Base-by-base conservation (phyloP, 2,113 vertebrate genomes). In the Gymnogyps californianus region DNA sequence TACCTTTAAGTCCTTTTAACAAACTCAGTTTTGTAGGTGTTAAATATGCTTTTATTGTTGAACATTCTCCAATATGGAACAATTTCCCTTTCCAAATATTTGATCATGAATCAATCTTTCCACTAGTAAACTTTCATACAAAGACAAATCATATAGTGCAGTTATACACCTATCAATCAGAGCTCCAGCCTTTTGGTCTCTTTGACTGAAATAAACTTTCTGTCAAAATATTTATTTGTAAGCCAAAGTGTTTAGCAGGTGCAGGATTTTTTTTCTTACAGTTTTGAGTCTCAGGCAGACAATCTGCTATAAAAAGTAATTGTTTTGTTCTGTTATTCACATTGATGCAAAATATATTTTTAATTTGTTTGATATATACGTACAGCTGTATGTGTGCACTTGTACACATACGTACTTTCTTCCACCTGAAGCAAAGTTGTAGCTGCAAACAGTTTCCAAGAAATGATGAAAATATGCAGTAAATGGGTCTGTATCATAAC, bases 161-260 rank as follows among this genome's bases (percentile, higher is more conserved):
- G 11, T 52, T 81, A 34, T 58, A 42, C 13, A 36, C 7, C 26
- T 62, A 51, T 46, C 79, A 83, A 26, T 95, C 69, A 93, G 7
- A 55, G 71, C 51, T 94, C 58, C 38, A 70, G 32, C 58, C 46
- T 59, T 95, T 84, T 85, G 38, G 16, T 67, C 59, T 78, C 29
- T 93, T 72, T 47, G 84, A 76, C 77, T 54, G 86, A 94, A 96
- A 96, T 94, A 86, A 90, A 49, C 28, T 25, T 70, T 70, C 38
- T 74, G 52, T 46, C 67, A 34, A 15, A 75, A 72, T 52, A 85
- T 86, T 91, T 97, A 91, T 86, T 93, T 94, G 95, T 91, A 79
- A 71, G 16, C 29, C 51, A 80, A 72, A 94, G 29, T 67, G 38
- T 72, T 90, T 85, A 84, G 13, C 44, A 81, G 78, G 14, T 69